Evolutionary conservation across 1,140 invertebrate species (phyloP).

Genomic region (Batillaria attramentaria): DNA sequence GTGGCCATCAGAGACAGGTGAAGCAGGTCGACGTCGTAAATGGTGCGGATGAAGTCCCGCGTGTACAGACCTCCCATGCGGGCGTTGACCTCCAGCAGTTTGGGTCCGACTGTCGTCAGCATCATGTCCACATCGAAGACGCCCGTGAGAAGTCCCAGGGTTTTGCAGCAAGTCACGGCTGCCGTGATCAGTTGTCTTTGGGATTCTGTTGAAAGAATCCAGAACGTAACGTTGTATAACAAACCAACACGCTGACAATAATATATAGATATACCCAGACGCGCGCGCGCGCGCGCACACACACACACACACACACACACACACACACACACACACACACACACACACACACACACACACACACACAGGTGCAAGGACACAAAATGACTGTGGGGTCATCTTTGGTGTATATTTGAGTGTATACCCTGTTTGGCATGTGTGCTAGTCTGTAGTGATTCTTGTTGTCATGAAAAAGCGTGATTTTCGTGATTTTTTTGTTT

Average conservation of each 20-base stretch:
- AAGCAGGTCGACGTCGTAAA: constrained; percentile 49
- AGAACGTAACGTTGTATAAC: neutral
- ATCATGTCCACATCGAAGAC: constrained; percentile 41
- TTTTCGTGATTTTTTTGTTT: too few relatives aligned
- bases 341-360: neutral
- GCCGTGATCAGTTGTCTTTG: constrained; percentile 14
- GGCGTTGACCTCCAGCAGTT: constrained; percentile 36
- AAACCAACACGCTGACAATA: neutral
- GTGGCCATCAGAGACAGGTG: constrained; percentile 43
- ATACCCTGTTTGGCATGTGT: too few relatives aligned
- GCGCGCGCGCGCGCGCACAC: neutral
- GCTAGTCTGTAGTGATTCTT: too few relatives aligned
- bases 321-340: constrained; percentile 9
- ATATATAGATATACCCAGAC: neutral
- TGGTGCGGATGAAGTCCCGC: constrained; percentile 26
- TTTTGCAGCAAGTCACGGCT: constrained; percentile 9
- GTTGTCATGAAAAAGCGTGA: too few relatives aligned
- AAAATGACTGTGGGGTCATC: too few relatives aligned
- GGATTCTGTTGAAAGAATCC: neutral
- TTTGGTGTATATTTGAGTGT: too few relatives aligned
- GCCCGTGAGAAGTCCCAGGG: constrained; percentile 27
- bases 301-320: constrained; percentile 9
- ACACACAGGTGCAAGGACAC: neutral
- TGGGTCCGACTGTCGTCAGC: constrained; percentile 29
- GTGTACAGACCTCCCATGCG: constrained; percentile 35